phyloP scores from a whole-genome alignment of 2,113 vertebrate genomes.

The Strigops habroptila region DNA sequence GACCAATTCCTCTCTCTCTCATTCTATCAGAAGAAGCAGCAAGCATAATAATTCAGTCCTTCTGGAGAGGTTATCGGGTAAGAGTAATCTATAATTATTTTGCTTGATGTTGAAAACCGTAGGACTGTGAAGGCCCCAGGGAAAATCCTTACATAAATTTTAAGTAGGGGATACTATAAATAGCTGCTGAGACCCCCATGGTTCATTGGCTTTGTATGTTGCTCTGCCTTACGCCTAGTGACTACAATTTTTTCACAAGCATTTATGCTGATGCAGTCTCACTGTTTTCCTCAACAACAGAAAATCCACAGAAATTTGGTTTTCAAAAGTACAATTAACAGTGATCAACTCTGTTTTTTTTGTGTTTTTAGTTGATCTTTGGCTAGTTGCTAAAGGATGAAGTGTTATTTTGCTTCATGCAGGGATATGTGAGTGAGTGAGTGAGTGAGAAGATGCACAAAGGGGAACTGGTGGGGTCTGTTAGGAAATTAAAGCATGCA shows the following conservation, averaged over 20 bases:
- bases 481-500: background rate
- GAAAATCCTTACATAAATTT: slow-evolving; percentile 56
- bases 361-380: background rate
- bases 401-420: background rate
- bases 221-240: slow-evolving; percentile 26
- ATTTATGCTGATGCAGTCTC: background rate
- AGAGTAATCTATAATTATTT: slow-evolving; percentile 34
- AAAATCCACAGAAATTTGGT: background rate
- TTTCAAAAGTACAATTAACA: background rate
- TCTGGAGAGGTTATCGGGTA: slow-evolving; percentile 94
- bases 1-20: slow-evolving; percentile 79
- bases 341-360: background rate
- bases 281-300: background rate
- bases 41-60: slow-evolving; percentile 83
- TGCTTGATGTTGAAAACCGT: slow-evolving; percentile 34
- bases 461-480: background rate
- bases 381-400: background rate
- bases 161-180: slow-evolving; percentile 37
- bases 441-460: background rate
- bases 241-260: slow-evolving; percentile 19
- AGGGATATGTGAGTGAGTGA: background rate
- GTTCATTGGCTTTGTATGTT: slow-evolving; percentile 48
- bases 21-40: slow-evolving; percentile 81
- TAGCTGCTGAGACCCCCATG: slow-evolving; percentile 34
- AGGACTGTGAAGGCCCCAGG: slow-evolving; percentile 28